Evolutionary conservation across 1,140 invertebrate genomes (phyloP), one percentile per base, ranked within the genome.

Genomic region (Parapsyche elsis): DNA sequence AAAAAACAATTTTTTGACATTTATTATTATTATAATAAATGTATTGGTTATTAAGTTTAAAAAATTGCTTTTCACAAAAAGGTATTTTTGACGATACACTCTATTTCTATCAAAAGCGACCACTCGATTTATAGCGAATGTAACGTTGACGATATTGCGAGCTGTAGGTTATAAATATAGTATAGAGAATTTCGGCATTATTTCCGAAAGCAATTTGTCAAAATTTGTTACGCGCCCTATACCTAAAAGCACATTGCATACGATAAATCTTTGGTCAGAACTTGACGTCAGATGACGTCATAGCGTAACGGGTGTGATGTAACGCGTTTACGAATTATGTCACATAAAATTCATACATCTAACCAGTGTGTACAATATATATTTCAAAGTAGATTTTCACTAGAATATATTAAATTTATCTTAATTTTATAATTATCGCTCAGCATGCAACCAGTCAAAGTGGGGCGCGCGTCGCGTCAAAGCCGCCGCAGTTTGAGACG

Each of bases 221-320:
- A 64, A 77, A 64, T 77, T 77, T 64, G 57, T 59, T 75, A 12
- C 70, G 70, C 44, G 71, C 71, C 57, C 75, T 53, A 16, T 14
- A 75, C 49, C 24, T 9, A 23, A 67, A 67, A 21, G 59, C 59
- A 61, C 57, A 23, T 19, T 45, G 57, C 57, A 44, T 30, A 46
- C 74, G 30, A 76, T 77, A 77, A 77, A 77, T 77, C 75, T 77
- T n/a, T 75, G 49, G 73, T 75, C 46, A 57, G 59, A 38, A 75
- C 30, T 23, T 73, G 75, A 77, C 75, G 57, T 19, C 1, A 16
- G 9, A 53, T 64, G 75, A 77, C 59, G 75, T 77, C 75, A 77
- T 45, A 44, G 0, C 30, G 30, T 38, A 38, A 7, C 30, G 30
- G 30, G 30, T 38, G 30, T 38, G 30, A 12, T 16, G 49, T 53